These are phyloP conservation scores for Patella caerulea DNA, from an alignment of 2,888 invertebrate genomes.

Conservation along the genomic window DNA sequence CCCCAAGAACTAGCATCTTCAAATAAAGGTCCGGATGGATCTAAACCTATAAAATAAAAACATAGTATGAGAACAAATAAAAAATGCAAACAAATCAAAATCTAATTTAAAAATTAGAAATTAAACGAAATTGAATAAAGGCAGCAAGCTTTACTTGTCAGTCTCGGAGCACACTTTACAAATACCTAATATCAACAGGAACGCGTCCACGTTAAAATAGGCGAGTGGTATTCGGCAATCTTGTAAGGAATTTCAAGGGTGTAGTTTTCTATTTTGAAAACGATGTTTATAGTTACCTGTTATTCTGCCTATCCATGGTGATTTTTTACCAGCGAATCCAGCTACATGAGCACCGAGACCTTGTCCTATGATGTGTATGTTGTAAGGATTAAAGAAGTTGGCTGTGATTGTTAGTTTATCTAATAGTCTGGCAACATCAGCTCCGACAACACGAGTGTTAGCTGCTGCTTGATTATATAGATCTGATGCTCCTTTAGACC, in stretches of 20 bases:
- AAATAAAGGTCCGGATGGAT: conserved; percentile 2
- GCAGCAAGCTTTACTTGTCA: too few relatives aligned
- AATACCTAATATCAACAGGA: too few relatives aligned
- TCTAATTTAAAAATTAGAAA: too few relatives aligned
- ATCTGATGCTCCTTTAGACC: not conserved
- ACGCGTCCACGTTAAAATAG: too few relatives aligned
- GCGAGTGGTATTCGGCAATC: too few relatives aligned
- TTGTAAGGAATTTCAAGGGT: too few relatives aligned
- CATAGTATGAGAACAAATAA: too few relatives aligned
- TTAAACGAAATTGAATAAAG: too few relatives aligned
- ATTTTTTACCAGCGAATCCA: conserved; percentile 3
- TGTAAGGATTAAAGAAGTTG: not conserved
- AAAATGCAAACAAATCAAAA: too few relatives aligned
- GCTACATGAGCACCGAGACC: not conserved
- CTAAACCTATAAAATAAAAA: not conserved
- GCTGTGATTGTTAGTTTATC: not conserved
- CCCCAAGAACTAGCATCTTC: conserved; percentile 4
- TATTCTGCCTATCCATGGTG: conserved; percentile 2
- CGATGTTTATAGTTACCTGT: not conserved
- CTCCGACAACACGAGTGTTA: not conserved
- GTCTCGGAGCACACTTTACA: too few relatives aligned
- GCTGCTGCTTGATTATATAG: not conserved
- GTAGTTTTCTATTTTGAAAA: too few relatives aligned
- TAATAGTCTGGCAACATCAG: not conserved
- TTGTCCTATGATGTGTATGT: conserved; percentile 1